Conservation (phyloP, 1,140 invertebrate species). For the Meteorus sp. region DNA sequence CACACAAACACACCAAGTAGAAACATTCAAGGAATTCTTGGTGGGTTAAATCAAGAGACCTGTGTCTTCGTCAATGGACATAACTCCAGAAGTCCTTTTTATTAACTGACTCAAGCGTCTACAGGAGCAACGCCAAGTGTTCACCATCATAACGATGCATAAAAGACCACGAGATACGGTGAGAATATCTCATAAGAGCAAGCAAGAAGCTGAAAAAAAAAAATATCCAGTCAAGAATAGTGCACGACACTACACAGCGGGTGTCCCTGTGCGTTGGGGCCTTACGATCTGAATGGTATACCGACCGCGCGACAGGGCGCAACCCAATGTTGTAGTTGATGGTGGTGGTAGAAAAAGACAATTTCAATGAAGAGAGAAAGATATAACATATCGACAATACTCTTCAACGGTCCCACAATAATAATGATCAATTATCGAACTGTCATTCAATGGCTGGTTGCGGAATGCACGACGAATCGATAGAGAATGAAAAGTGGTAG, state of each 20-base stretch:
- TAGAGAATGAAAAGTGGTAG: neutral
- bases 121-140: neutral
- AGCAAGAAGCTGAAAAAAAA: too few relatives aligned
- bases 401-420: constrained; percentile 48
- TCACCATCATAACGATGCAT: neutral
- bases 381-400: constrained; percentile 48
- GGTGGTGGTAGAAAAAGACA: neutral
- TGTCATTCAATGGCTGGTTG: constrained; percentile 54
- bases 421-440: constrained; percentile 60
- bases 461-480: constrained; percentile 55
- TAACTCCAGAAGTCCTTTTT: constrained; percentile 10
- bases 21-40: too few relatives aligned
- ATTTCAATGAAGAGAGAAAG: neutral
- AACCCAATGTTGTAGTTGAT: neutral
- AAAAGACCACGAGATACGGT: neutral
- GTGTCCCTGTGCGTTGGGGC: constrained; percentile 23
- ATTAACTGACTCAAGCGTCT: constrained; percentile 4
- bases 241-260: constrained; percentile 35
- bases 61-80: constrained; percentile 4
- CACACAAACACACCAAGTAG: too few relatives aligned
- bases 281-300: constrained; percentile 19
- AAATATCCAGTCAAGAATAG: too few relatives aligned
- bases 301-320: constrained; percentile 44
- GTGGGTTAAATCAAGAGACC: too few relatives aligned
- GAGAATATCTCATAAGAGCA: too few relatives aligned